Base-by-base conservation (phyloP, 2,113 vertebrate genomes). In the Chaenogobius annularis region DNA sequence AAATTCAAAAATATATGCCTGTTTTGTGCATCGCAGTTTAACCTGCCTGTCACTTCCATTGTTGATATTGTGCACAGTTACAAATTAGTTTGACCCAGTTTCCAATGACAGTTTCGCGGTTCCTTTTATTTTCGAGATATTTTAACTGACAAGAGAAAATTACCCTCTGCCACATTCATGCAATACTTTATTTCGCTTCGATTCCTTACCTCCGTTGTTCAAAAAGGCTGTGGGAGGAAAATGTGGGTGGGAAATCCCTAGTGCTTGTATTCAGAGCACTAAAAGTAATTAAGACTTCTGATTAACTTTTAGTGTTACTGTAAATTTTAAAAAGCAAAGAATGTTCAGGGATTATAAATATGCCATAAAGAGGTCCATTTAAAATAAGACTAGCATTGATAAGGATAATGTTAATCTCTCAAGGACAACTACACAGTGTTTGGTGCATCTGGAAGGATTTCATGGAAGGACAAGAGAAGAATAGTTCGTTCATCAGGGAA, bases 71-170 rank as follows among this genome's bases (percentile, higher is more conserved):
- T 66, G 77, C 48, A 50, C 72, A 2, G 35, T 56, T 77, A 71
- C 56, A 86, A 86, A 90, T 75, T 66, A 82, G 80, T 84, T 80
- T 82, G 88, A 87, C 84, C 88, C 68, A 88, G 67, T 91, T 91
- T 82, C 78, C 65, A 66, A 75, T 81, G 74, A 83, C 84, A 75
- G 37, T 70, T 85, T 83, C 77, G 68, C 73, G 69, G 77, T 68
- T 75, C 70, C 71, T 78, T 69, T 63, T 78, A 74, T 77, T 85
- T 79, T 70, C 23, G 68, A 80, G 58, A 67, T 73, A 19, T 66
- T 66, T 66, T 19, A 23, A 70, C 70, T 37, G 80, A 82, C 72
- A 68, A 82, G 72, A 72, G 74, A 73, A 78, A 83, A 80, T 80
- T 77, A 75, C 78, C 69, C 70, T 59, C 46, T 74, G 66, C 58